Evolutionary conservation across 2,113 vertebrate genomes (phyloP).

Genomic region (Cygnus atratus): DNA sequence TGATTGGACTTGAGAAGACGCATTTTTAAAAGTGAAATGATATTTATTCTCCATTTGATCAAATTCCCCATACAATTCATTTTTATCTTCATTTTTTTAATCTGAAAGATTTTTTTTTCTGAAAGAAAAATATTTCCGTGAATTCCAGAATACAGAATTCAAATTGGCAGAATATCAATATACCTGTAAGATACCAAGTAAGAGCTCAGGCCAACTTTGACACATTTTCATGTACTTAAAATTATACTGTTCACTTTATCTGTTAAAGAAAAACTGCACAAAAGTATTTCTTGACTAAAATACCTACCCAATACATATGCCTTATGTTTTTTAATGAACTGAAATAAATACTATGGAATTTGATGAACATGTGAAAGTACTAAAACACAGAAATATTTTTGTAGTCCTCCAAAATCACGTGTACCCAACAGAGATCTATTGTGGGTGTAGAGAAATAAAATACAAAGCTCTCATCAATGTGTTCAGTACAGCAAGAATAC

Average conservation of each 20-base stretch:
- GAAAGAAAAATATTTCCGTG: neutral
- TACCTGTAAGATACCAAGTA: neutral
- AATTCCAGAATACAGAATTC: neutral
- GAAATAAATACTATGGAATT: neutral
- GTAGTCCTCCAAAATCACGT: neutral
- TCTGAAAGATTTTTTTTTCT: neutral
- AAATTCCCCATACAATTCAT: neutral
- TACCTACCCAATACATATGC: neutral
- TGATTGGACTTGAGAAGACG: neutral
- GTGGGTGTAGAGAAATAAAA: neutral
- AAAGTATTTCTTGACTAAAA: neutral
- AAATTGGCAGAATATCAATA: neutral
- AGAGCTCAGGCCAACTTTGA: neutral
- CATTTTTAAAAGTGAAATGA: neutral
- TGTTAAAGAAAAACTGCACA: neutral
- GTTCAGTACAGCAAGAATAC: neutral
- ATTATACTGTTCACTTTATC: neutral
- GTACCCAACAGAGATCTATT: neutral
- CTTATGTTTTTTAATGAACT: neutral
- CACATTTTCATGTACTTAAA: neutral
- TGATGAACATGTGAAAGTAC: neutral
- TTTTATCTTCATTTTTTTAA: neutral
- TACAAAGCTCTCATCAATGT: neutral
- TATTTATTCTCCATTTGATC: neutral
- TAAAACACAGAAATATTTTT: neutral